phyloP scores from a whole-genome alignment of 2,888 invertebrate species.

The Drosophila leonis region DNA sequence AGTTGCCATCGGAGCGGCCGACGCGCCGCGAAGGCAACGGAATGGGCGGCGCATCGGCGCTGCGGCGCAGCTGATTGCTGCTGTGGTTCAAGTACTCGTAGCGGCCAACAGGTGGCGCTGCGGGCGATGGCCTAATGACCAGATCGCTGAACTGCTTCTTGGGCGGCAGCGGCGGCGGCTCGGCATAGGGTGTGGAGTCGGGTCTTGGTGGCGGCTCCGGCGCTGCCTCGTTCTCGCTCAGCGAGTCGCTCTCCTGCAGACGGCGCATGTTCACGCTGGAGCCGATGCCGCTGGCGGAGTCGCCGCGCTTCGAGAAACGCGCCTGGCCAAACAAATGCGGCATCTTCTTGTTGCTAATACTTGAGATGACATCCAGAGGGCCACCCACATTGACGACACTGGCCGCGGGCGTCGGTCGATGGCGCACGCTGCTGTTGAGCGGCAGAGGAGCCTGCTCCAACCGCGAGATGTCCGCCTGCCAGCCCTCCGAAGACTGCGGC shows the following conservation, averaged over 20 bases:
- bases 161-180: conserved; percentile 91
- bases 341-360: conserved; percentile 85
- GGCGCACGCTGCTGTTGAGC: conserved; percentile 65
- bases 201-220: conserved; percentile 85
- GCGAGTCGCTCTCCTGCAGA: conserved; percentile 85
- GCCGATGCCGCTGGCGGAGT: conserved; percentile 67
- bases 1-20: conserved; percentile 86
- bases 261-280: conserved; percentile 85
- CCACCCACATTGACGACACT: conserved; percentile 57
- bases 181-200: conserved; percentile 86
- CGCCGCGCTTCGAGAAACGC: conserved; percentile 84
- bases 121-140: conserved; percentile 85
- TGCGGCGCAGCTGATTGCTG: conserved; percentile 50
- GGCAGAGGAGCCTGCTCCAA: conserved; percentile 59
- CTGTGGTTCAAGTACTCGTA: conserved; percentile 83
- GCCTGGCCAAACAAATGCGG: conserved; percentile 85
- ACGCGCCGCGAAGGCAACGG: conserved; percentile 87
- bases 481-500: conserved; percentile 51
- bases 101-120: conserved; percentile 64
- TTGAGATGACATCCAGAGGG: conserved; percentile 85
- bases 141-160: conserved; percentile 88
- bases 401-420: conserved; percentile 69
- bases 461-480: conserved; percentile 65
- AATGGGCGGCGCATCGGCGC: conserved; percentile 86
- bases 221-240: conserved; percentile 85